Conservation (phyloP, 2,113 vertebrate species). For the Microcebus tavaratra region DNA sequence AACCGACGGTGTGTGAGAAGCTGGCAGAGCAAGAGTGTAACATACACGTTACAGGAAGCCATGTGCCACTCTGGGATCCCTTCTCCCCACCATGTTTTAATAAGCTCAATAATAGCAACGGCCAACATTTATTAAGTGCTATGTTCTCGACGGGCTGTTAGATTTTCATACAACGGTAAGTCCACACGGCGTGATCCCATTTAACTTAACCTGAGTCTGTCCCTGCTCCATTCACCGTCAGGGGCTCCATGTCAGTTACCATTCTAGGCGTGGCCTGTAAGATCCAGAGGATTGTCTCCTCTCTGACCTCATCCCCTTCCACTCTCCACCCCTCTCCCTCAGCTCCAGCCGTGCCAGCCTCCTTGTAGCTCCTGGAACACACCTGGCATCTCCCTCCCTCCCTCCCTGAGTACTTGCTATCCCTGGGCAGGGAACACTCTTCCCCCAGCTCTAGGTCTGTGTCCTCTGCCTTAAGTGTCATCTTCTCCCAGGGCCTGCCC, state of each 20-base stretch:
- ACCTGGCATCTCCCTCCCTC: neutral
- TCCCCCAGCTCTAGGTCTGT: neutral
- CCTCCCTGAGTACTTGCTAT: accelerated
- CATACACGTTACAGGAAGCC: neutral
- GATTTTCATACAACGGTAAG: neutral
- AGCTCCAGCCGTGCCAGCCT: neutral
- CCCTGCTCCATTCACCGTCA: neutral
- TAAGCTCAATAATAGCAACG: neutral
- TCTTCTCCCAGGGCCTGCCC: neutral
- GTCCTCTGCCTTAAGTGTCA: neutral
- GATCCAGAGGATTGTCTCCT: neutral
- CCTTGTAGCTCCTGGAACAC: neutral
- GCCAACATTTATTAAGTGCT: neutral
- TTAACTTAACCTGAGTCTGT: neutral
- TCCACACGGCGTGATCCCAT: neutral
- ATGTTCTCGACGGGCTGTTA: neutral
- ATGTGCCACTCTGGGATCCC: accelerated
- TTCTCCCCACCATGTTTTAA: neutral
- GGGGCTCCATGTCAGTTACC: neutral
- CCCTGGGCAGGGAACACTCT: accelerated
- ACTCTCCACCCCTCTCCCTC: no score
- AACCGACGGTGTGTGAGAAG: accelerated
- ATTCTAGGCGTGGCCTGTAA: neutral
- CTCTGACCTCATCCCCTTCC: neutral
- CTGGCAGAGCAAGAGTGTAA: accelerated